A percentile compares a stretch with the other conserved stretches of the same genome.
Conservation (phyloP, 2,797 vertebrate species). For the Liparis tanakae region DNA sequence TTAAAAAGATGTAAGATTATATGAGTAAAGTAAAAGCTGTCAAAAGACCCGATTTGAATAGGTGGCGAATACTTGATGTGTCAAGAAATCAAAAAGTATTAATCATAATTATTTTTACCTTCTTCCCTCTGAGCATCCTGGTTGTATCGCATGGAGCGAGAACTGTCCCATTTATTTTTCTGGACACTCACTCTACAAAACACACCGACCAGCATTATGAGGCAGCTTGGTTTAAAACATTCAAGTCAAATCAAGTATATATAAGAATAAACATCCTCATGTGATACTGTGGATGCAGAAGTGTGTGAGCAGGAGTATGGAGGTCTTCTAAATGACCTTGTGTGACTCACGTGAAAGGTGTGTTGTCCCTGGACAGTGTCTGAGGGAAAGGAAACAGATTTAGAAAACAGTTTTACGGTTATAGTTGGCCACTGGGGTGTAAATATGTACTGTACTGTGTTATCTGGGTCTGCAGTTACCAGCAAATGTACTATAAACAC, state of each 20-base stretch:
- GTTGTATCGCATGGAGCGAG: conserved; percentile 94
- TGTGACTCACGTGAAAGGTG: conserved; percentile 91
- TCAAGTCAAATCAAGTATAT: neutral
- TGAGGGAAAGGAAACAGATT: conserved; percentile 60
- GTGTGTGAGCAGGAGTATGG: neutral
- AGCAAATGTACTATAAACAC: neutral
- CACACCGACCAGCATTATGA: neutral
- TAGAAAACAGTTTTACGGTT: neutral
- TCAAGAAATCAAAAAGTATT: conserved; percentile 1
- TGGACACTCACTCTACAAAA: conserved; percentile 90
- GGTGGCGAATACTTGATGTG: neutral
- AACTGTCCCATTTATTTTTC: conserved; percentile 96
- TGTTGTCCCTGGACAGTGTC: conserved; percentile 88
- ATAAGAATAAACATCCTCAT: neutral
- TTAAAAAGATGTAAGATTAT: neutral
- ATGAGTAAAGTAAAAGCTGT: neutral
- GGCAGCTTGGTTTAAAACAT: neutral
- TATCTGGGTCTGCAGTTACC: neutral
- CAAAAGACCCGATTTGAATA: neutral
- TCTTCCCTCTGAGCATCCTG: conserved; percentile 98
- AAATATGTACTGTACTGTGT: neutral
- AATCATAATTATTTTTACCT: conserved; percentile 77
- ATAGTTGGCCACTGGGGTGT: neutral
- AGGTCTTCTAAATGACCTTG: neutral
- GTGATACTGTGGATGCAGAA: neutral